Conservation (phyloP, 1,140 invertebrate species). For the Nasonia vitripennis region DNA sequence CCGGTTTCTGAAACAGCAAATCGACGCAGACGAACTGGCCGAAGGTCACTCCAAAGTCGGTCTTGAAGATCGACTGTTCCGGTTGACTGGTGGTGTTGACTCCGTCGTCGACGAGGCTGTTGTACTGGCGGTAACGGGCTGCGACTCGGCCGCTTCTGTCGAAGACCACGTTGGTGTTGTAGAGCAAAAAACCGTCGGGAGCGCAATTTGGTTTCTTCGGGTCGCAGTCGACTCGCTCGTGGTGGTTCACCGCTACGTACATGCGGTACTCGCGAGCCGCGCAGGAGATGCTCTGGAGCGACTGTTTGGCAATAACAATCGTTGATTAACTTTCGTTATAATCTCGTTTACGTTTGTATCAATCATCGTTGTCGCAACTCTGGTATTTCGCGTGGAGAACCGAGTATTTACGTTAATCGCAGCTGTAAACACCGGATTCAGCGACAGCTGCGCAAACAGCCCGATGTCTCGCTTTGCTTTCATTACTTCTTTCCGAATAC, state of each 20-base stretch:
- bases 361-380: not conserved
- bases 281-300: conserved; percentile 75
- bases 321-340: not conserved
- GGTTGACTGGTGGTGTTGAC: conserved; percentile 73
- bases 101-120: conserved; percentile 78
- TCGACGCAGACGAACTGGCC: conserved; percentile 87
- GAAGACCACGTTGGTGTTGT: conserved; percentile 87
- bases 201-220: conserved; percentile 54
- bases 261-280: conserved; percentile 74
- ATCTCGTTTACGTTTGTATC: not conserved
- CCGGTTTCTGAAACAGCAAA: conserved; percentile 80
- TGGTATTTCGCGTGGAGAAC: not conserved
- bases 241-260: conserved; percentile 84
- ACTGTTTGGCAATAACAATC: conserved; percentile 56
- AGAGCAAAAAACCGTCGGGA: conserved; percentile 73
- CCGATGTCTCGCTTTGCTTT: not conserved
- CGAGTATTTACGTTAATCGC: no score
- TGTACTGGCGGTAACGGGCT: conserved; percentile 85
- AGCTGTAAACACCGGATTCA: no score
- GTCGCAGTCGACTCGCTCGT: conserved; percentile 78
- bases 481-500: not conserved
- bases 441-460: no score
- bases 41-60: conserved; percentile 90
- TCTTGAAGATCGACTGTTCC: conserved; percentile 79
- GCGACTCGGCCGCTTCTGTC: conserved; percentile 78